A percentile compares a stretch with the other conserved stretches of the same genome.
These are phyloP conservation scores for Drosophila lacteicornis DNA, from an alignment of 1,140 invertebrate genomes.

Conservation along the genomic window DNA sequence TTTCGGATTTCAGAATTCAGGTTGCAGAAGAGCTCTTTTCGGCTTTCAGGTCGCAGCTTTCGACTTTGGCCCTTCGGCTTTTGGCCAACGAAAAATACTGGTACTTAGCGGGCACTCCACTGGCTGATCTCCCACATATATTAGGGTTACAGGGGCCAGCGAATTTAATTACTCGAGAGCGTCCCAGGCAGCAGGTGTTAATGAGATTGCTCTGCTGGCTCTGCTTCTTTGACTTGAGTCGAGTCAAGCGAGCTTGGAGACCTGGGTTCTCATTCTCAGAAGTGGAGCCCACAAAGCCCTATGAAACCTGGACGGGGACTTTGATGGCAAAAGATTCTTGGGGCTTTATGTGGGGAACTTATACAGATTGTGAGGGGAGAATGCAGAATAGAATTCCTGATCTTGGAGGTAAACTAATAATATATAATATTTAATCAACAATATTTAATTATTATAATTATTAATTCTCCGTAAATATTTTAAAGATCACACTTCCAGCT, in stretches of 20 bases:
- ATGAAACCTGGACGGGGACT: too few species aligned
- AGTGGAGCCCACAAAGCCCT: background rate
- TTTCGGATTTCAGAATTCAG: slow-evolving; percentile 20
- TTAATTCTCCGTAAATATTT: background rate
- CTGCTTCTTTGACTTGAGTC: background rate
- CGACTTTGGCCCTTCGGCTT: slow-evolving; percentile 10
- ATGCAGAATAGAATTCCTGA: background rate
- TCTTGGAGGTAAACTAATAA: background rate
- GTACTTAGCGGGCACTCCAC: slow-evolving; percentile 2
- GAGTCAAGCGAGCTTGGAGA: too few species aligned
- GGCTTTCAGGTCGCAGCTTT: slow-evolving; percentile 11
- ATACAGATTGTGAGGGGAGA: background rate
- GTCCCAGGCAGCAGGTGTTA: slow-evolving; percentile 22
- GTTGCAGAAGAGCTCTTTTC: background rate
- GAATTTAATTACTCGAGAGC: slow-evolving; percentile 39
- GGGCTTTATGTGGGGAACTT: background rate
- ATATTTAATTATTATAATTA: background rate
- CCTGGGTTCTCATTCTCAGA: too few species aligned
- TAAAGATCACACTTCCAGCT: background rate
- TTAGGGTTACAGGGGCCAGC: slow-evolving; percentile 9
- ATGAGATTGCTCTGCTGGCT: slow-evolving; percentile 33
- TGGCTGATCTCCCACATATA: slow-evolving; percentile 28
- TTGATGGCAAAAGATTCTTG: background rate
- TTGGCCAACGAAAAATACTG: slow-evolving; percentile 12
- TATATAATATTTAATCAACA: background rate